These are phyloP conservation scores for Papilio gigon DNA, from an alignment of 2,888 invertebrate species.

Conservation along the genomic window DNA sequence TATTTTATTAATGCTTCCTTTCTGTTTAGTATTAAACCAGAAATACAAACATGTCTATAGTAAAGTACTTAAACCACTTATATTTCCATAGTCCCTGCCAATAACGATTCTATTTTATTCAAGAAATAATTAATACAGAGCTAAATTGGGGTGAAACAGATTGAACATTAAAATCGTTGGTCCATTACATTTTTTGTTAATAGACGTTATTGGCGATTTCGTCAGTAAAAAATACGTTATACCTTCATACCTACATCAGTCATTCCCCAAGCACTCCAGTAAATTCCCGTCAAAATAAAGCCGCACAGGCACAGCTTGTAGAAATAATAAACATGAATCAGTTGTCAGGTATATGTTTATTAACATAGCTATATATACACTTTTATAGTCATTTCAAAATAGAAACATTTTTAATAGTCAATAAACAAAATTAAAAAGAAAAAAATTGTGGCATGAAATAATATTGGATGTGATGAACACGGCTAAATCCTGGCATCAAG, in stretches of 20 bases:
- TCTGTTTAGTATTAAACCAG: no score
- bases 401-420: conserved; percentile 77
- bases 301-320: no score
- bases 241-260: no score
- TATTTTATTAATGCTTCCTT: background rate
- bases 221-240: no score
- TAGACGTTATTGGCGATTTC: no score
- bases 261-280: no score
- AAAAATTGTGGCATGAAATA: conserved; percentile 67
- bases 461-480: conserved; percentile 71
- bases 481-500: conserved; percentile 54
- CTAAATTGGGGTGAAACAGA: background rate
- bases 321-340: conserved; percentile 54
- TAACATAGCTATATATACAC: conserved; percentile 80
- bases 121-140: background rate
- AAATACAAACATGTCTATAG: no score
- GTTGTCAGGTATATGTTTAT: conserved; percentile 79
- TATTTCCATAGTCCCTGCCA: no score
- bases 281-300: no score
- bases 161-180: background rate
- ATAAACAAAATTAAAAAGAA: conserved; percentile 70
- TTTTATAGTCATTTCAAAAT: conserved; percentile 79
- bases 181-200: conserved; percentile 4
- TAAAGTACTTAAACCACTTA: background rate
- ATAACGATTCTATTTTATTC: no score